These are phyloP conservation scores for Halictus quadricinctus DNA, from an alignment of 2,888 invertebrate genomes.

Conservation along the genomic window DNA sequence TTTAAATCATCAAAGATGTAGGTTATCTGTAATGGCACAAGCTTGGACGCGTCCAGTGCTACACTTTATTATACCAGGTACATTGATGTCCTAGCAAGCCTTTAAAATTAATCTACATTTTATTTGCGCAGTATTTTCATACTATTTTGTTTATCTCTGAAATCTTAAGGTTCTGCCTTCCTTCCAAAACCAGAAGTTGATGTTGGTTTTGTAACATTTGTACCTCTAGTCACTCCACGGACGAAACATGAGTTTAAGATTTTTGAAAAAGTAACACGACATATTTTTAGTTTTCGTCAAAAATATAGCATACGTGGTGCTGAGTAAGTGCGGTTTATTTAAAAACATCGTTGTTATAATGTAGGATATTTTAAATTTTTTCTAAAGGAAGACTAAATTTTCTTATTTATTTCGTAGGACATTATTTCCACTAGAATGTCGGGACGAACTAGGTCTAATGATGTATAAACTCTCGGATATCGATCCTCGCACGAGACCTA, in stretches of 20 bases:
- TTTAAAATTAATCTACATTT: background rate
- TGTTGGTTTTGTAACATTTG: conserved; percentile 95
- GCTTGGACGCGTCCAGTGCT: conserved; percentile 93
- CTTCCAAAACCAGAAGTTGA: conserved; percentile 98
- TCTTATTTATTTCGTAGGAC: conserved; percentile 82
- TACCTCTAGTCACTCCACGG: conserved; percentile 90
- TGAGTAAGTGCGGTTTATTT: conserved; percentile 80
- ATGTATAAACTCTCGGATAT: conserved; percentile 90
- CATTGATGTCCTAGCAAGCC: background rate
- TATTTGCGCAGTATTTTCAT: background rate
- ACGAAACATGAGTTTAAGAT: conserved; percentile 91
- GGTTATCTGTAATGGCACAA: conserved; percentile 97
- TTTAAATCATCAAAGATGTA: conserved; percentile 88
- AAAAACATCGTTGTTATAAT: background rate
- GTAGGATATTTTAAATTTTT: background rate
- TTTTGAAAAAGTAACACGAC: conserved; percentile 94
- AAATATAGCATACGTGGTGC: conserved; percentile 90
- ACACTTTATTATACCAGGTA: conserved; percentile 94
- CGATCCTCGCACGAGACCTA: conserved; percentile 87
- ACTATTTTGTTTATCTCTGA: conserved; percentile 1
- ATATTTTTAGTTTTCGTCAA: conserved; percentile 94
- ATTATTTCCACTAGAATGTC: conserved; percentile 89
- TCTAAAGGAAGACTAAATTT: background rate
- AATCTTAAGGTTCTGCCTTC: conserved; percentile 87
- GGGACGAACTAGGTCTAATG: conserved; percentile 86